Conservation (phyloP, 2,113 vertebrate species). For the Phocoena sinus region DNA sequence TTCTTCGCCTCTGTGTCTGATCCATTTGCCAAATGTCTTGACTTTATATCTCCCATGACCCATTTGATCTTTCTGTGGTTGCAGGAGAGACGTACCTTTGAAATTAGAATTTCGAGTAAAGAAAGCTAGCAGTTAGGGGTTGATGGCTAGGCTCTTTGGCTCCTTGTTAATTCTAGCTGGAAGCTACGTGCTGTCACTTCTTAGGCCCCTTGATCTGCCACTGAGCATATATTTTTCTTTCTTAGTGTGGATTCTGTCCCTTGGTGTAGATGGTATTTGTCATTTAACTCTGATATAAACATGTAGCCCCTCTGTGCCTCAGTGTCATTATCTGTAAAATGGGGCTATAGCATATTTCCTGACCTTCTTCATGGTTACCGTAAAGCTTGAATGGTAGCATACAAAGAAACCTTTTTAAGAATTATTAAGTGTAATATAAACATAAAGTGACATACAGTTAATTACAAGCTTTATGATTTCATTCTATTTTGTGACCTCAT, state of each 20-base stretch:
- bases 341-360: background rate
- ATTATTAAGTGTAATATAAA: background rate
- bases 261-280: background rate
- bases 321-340: background rate
- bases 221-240: background rate
- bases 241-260: background rate
- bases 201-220: background rate
- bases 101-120: constrained; percentile 39
- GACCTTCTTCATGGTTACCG: background rate
- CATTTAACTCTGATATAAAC: background rate
- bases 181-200: background rate
- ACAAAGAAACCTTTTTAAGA: background rate
- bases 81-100: constrained; percentile 8
- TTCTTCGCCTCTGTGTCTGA: background rate
- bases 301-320: background rate
- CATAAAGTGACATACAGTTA: background rate
- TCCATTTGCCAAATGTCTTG: constrained; percentile 31
- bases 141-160: background rate
- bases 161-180: background rate
- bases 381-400: background rate
- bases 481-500: background rate
- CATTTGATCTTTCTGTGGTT: constrained; percentile 7
- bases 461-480: background rate
- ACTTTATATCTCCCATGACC: background rate
- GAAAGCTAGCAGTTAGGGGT: background rate